Evolutionary conservation across 2,888 invertebrate species (phyloP).

Genomic region (Apotomis turbidana): DNA sequence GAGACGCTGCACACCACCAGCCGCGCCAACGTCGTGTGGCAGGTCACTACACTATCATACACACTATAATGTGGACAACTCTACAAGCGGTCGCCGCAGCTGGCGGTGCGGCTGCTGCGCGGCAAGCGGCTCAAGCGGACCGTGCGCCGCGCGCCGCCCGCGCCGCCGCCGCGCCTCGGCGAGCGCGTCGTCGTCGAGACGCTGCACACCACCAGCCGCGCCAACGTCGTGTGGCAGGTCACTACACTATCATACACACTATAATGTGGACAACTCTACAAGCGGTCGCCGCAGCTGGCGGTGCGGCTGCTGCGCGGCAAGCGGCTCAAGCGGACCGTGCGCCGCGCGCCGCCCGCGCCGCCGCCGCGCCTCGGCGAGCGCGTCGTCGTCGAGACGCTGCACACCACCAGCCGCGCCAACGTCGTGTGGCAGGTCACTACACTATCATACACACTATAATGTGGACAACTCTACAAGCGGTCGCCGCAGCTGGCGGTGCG

Average conservation of each 20-base stretch:
- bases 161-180: slow-evolving; percentile 82
- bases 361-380: slow-evolving; percentile 85
- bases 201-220: slow-evolving; percentile 90
- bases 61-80: background rate
- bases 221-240: slow-evolving; percentile 89
- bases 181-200: slow-evolving; percentile 92
- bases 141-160: slow-evolving; percentile 75
- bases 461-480: slow-evolving; percentile 56
- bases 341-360: slow-evolving; percentile 77
- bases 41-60: slow-evolving; percentile 59
- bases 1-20: slow-evolving; percentile 93
- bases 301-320: slow-evolving; percentile 80
- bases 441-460: background rate
- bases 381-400: slow-evolving; percentile 92
- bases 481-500: slow-evolving; percentile 81
- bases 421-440: slow-evolving; percentile 86
- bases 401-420: slow-evolving; percentile 91
- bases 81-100: slow-evolving; percentile 76
- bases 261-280: slow-evolving; percentile 44
- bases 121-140: slow-evolving; percentile 80
- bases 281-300: slow-evolving; percentile 79
- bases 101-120: slow-evolving; percentile 77
- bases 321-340: slow-evolving; percentile 75
- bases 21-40: slow-evolving; percentile 90
- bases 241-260: background rate